Evolutionary conservation across 2,888 invertebrate species (phyloP), one percentile per base, ranked within the genome.

Genomic region (Lithophane socia): DNA sequence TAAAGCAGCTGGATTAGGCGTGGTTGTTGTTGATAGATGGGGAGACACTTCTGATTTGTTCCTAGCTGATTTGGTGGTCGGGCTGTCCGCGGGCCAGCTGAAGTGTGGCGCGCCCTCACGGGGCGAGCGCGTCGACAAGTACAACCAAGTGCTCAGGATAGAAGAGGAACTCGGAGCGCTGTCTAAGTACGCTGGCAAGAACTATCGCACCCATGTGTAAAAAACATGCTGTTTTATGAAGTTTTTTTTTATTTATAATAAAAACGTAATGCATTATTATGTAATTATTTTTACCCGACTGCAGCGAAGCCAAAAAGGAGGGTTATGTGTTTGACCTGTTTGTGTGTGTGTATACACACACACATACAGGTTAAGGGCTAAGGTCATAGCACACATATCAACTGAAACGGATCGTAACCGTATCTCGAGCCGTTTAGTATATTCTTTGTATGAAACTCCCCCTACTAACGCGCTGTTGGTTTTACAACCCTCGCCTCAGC

Each of bases 41-140:
- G 99, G 99, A 73, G 99, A 99, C 94, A 99, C 99, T 71, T 99
- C 99, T 93, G 99, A 99, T 93, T 98, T 99, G 24, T 99, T 99
- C 96, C 98, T 99, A 92, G 99, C 99, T 82, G 99, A 99, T 94
- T 97, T 99, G 91, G 99, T 99, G 18, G 99, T 99, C 65, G 99
- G 99, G 71, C 97, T 99, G 67, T 98, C 99, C 75, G 99, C 99
- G 58, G 99, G 99, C 82, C 99, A 99, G 97, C 98, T 99, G 89
- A 99, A 99, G 95, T 99, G 99, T 83, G 99, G 99, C 42, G 99
- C 99, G 42, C 99, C 99, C 7, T 99, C 99, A 94, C 98, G 99
- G 80, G 98, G 99, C 8, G 99, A 99, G 94, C 98, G 99, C 91
- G 97, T 99, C 90, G 99, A 99, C 81, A 99, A 99, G 94, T 99